Evolutionary conservation across 2,113 vertebrate species (phyloP).

Genomic region (Elephantulus edwardii): DNA sequence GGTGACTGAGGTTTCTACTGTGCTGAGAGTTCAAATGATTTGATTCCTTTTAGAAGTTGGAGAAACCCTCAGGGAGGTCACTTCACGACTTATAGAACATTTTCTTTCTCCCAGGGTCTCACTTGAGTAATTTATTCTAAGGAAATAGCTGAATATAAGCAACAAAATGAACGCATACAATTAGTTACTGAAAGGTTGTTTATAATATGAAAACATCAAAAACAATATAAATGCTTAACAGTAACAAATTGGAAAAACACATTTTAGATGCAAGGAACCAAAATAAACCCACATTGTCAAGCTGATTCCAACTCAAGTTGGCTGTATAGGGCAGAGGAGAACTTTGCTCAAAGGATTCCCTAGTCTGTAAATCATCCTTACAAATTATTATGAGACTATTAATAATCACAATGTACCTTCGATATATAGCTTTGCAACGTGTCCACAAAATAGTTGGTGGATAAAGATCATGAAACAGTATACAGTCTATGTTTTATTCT

Average conservation of each 20-base stretch:
- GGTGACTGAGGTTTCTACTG: background rate
- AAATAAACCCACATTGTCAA: no score
- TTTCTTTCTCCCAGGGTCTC: background rate
- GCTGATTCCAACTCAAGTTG: no score
- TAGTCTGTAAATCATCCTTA: background rate
- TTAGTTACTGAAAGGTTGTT: background rate
- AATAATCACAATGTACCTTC: background rate
- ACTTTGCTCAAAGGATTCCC: no score
- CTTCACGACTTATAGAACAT: background rate
- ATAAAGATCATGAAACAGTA: constrained; percentile 22
- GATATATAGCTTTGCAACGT: background rate
- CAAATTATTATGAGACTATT: constrained; percentile 26
- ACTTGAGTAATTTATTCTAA: background rate
- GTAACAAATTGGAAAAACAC: background rate
- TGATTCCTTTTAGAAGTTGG: constrained; percentile 20
- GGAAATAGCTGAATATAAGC: constrained; percentile 11
- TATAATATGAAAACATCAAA: constrained; percentile 26
- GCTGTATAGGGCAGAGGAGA: no score
- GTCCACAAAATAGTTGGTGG: background rate
- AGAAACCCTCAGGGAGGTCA: constrained; percentile 28
- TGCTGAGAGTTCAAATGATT: constrained; percentile 43
- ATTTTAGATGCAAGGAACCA: no score
- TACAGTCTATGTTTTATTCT: background rate
- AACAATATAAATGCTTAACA: background rate
- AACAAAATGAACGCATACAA: background rate